phyloP scores from a whole-genome alignment of 2,797 vertebrate genomes.

The Sebastes taczanowskii region DNA sequence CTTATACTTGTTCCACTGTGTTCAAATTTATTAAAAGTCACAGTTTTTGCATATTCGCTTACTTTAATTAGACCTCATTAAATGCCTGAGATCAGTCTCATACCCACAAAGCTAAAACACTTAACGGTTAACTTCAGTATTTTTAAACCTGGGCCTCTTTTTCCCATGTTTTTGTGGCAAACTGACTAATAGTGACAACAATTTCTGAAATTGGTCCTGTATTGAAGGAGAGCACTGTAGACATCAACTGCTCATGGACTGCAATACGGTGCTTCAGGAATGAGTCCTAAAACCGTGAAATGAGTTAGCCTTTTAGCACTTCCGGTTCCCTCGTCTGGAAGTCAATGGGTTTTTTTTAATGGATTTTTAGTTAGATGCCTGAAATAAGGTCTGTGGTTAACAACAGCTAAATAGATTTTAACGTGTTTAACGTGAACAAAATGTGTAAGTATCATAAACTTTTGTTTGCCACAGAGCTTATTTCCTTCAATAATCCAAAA shows the following conservation, averaged over 20 bases:
- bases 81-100: background rate
- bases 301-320: too few species aligned
- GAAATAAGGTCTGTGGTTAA: too few species aligned
- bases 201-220: background rate
- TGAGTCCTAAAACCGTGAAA: too few species aligned
- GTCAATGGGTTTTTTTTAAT: too few species aligned
- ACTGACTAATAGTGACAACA: background rate
- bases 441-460: too few species aligned
- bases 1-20: background rate
- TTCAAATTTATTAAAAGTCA: background rate
- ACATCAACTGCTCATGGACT: background rate
- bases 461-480: too few species aligned
- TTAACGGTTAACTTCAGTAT: background rate
- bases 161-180: background rate
- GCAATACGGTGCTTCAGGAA: background rate
- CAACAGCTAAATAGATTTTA: too few species aligned
- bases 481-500: too few species aligned
- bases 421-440: too few species aligned
- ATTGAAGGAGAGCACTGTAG: background rate
- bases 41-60: background rate
- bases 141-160: background rate
- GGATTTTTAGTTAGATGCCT: too few species aligned
- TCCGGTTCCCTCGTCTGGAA: too few species aligned
- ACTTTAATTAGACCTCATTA: background rate
- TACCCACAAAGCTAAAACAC: background rate